Evolutionary conservation across 2,113 vertebrate genomes (phyloP).

Genomic region (Tetrax tetrax): DNA sequence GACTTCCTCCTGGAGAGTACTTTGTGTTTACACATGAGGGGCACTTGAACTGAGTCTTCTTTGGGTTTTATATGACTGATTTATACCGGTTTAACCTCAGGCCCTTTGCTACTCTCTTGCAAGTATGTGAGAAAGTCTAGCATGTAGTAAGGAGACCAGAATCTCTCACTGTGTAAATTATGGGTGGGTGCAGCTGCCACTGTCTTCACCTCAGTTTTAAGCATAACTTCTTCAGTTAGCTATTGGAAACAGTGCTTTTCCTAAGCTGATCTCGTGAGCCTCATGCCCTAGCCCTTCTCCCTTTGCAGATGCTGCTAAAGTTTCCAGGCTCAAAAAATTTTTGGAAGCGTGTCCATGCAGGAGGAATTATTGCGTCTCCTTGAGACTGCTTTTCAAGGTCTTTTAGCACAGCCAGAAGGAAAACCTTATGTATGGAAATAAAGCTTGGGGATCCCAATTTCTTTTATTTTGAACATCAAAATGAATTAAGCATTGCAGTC

Average conservation of each 20-base stretch:
- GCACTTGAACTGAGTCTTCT: not conserved
- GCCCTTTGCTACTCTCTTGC: not conserved
- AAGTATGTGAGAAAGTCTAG: not conserved
- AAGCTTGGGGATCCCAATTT: not conserved
- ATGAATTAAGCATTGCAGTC: not conserved
- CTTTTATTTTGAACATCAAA: conserved; percentile 13
- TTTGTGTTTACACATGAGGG: accelerated
- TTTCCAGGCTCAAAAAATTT: conserved; percentile 53
- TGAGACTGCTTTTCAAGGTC: conserved; percentile 50
- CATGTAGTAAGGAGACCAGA: not conserved
- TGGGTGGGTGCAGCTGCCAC: not conserved
- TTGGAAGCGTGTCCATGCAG: not conserved
- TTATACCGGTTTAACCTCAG: not conserved
- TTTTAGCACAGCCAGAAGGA: conserved; percentile 22
- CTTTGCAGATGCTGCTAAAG: conserved; percentile 28
- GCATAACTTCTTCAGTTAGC: conserved; percentile 22
- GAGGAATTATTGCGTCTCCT: conserved; percentile 66
- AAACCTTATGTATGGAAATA: conserved; percentile 53
- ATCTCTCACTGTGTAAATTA: not conserved
- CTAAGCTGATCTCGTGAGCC: conserved; percentile 23
- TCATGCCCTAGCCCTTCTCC: not conserved
- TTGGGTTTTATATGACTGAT: not conserved
- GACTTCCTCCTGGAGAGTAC: not conserved
- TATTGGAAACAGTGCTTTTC: conserved; percentile 37
- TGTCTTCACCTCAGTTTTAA: conserved; percentile 5